Base-by-base conservation (phyloP, 2,113 vertebrate species). In the Marmota flaviventris region DNA sequence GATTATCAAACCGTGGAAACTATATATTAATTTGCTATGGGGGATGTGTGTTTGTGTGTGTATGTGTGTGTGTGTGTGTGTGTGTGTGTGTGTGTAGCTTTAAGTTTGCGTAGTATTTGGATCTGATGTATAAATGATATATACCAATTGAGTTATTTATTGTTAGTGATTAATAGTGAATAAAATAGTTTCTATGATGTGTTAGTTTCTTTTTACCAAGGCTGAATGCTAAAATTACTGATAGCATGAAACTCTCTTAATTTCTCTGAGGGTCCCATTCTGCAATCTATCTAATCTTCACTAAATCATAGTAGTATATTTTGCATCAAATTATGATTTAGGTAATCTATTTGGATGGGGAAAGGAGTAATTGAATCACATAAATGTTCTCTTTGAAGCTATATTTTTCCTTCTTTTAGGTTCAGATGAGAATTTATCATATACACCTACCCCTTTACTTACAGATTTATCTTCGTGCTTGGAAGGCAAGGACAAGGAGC, bases 221-320 rank as follows among this genome's bases (percentile, higher is more conserved):
- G 37, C 72, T 67, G 78, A 98, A 96, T 93, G 82, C 65, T 92
- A 95, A 96, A 97, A 98, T 98, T 97, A 96, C 96, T 96, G 96
- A 97, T 84, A 98, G 78, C 91, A 97, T 97, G 98, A 98, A 98
- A 96, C 86, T 89, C 93, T 97, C 97, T 0, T 98, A 97, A 98
- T 98, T 98, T 98, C 93, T 98, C 93, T 95, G 67, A 95, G 87
- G 67, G 92, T 95, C 94, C 92, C 95, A 94, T 98, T 98, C 97
- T 97, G 93, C 73, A 37, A 93, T 96, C 61, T 97, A 51, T 90
- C 89, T 98, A 45, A 97, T 95, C 72, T 89, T 97, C 94, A 65
- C 39, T 98, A 97, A 98, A 96, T 96, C 97, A 97, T 94, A 96
- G 91, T 93, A 51, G 69, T 3, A 1, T 95, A 8, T 95, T 98